These are phyloP conservation scores for Esox lucius DNA, from an alignment of 2,797 vertebrate genomes.

Conservation along the genomic window DNA sequence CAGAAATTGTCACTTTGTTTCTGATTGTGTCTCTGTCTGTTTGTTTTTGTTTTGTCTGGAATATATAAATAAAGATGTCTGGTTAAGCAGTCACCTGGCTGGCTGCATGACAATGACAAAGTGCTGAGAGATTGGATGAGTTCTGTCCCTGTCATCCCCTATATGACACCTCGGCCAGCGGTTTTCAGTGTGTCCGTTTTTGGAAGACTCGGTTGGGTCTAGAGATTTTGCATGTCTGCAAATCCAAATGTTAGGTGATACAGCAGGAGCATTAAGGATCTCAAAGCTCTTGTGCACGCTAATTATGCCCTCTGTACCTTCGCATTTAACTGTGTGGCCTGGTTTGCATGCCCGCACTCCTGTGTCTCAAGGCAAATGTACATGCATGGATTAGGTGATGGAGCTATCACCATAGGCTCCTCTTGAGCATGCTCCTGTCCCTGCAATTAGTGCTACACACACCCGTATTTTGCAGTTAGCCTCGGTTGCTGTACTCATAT, in stretches of 20 bases:
- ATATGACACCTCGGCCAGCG: neutral
- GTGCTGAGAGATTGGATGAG: neutral
- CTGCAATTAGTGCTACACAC: neutral
- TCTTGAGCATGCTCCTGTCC: neutral
- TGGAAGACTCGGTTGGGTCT: neutral
- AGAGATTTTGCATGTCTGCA: neutral
- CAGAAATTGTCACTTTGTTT: slow-evolving; percentile 5
- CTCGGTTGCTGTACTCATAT: neutral
- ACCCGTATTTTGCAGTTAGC: neutral
- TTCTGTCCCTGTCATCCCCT: neutral
- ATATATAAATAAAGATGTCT: slow-evolving; percentile 5
- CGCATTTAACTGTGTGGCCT: neutral
- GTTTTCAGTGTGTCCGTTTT: neutral
- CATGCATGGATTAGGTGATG: neutral
- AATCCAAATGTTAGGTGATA: neutral
- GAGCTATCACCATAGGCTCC: neutral
- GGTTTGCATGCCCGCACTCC: neutral
- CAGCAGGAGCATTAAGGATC: neutral
- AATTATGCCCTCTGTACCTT: neutral
- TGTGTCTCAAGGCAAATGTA: neutral
- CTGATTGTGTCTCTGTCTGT: neutral
- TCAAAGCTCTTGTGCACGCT: neutral
- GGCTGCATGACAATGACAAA: neutral
- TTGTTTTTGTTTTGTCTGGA: neutral
- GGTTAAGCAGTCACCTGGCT: neutral